Conservation (phyloP, 2,888 invertebrate species). For the Apocheima hispidaria region DNA sequence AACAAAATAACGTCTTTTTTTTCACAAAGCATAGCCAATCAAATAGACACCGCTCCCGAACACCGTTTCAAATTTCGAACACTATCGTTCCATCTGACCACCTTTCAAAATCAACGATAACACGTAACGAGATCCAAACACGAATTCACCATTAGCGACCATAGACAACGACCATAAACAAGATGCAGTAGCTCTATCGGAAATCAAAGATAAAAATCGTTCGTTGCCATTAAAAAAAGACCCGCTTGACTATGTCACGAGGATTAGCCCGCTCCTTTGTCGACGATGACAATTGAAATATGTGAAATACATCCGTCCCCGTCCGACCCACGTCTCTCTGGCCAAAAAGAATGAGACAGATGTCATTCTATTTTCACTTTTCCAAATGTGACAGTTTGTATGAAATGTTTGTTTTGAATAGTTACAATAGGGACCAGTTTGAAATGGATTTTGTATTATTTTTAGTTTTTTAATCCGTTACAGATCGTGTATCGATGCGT, state of each 20-base stretch:
- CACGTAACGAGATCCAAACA: constrained; percentile 78
- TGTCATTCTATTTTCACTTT: constrained; percentile 74
- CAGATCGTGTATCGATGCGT: constrained; percentile 46
- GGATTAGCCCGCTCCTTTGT: constrained; percentile 82
- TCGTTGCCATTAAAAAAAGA: constrained; percentile 62
- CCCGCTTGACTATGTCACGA: constrained; percentile 70
- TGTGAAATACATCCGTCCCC: constrained; percentile 74
- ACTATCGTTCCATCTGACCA: constrained; percentile 56
- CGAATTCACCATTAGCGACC: constrained; percentile 75
- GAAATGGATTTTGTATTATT: constrained; percentile 73
- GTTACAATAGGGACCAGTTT: constrained; percentile 68
- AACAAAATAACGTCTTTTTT: neutral
- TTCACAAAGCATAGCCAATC: constrained; percentile 32
- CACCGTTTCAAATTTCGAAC: constrained; percentile 54
- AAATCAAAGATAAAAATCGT: constrained; percentile 75
- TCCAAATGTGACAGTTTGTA: constrained; percentile 82
- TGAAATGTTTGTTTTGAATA: constrained; percentile 82
- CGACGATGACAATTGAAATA: constrained; percentile 77
- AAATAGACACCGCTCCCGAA: constrained; percentile 44
- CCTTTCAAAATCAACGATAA: constrained; percentile 67
- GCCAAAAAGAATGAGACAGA: constrained; percentile 62
- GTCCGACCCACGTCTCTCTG: constrained; percentile 54
- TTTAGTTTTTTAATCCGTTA: constrained; percentile 78
- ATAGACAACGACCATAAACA: constrained; percentile 65
- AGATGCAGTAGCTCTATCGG: constrained; percentile 75